Evolutionary conservation across 2,888 invertebrate genomes (phyloP).

Genomic region (Thelaira solivaga): DNA sequence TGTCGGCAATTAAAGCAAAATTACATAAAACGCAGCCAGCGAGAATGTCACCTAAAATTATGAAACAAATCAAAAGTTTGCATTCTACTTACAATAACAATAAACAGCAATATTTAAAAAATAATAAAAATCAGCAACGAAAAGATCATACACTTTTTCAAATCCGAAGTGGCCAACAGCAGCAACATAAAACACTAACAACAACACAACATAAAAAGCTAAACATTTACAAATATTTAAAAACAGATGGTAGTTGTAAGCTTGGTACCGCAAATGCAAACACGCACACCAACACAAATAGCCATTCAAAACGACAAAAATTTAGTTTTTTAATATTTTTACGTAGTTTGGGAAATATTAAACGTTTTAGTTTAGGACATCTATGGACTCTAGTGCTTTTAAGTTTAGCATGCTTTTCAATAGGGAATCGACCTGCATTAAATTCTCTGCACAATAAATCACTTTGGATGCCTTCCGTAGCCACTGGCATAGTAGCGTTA

Average conservation of each 20-base stretch:
- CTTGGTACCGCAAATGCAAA: constrained; percentile 2
- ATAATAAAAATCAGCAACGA: constrained; percentile 45
- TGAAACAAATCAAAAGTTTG: constrained; percentile 33
- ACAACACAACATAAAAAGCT: constrained; percentile 33
- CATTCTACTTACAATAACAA: constrained; percentile 25
- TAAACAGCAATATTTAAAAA: constrained; percentile 53
- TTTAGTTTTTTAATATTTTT: not conserved
- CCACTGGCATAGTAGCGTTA: constrained; percentile 5
- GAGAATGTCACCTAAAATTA: not conserved
- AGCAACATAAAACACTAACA: constrained; percentile 39
- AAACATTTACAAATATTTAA: constrained; percentile 25
- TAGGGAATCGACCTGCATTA: constrained; percentile 12
- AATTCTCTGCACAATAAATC: not conserved
- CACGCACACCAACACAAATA: constrained; percentile 51
- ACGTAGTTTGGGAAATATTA: not conserved
- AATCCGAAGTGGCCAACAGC: constrained; percentile 54
- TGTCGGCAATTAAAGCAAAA: constrained; percentile 11
- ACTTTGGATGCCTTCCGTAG: constrained; percentile 26
- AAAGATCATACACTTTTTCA: constrained; percentile 43
- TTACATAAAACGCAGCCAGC: constrained; percentile 1
- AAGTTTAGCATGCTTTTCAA: constrained; percentile 3
- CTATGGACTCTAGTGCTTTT: constrained; percentile 16
- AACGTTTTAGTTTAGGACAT: not conserved
- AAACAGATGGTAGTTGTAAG: too few species aligned
- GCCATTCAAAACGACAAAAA: not conserved